These are phyloP conservation scores for Thermophis baileyi DNA, from an alignment of 2,113 vertebrate species.

Conservation along the genomic window DNA sequence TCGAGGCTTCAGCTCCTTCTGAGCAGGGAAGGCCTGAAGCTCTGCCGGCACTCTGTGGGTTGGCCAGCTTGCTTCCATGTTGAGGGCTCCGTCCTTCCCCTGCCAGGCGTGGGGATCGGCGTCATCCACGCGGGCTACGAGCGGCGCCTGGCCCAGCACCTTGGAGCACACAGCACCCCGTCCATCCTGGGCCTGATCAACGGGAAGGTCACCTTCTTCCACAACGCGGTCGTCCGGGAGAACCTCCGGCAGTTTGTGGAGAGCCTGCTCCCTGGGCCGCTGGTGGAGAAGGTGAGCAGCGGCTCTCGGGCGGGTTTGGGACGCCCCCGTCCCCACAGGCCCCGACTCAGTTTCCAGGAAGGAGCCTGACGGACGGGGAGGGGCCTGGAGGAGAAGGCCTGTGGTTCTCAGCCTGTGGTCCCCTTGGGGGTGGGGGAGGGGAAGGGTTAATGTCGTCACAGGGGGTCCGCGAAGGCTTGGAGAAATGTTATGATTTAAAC, in stretches of 20 bases:
- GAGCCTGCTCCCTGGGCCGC: slow-evolving; percentile 86
- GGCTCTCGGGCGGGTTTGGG: background rate
- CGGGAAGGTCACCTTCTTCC: slow-evolving; percentile 91
- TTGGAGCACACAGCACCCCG: slow-evolving; percentile 91
- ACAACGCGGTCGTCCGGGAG: slow-evolving; percentile 84
- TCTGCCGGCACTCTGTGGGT: too few relatives aligned
- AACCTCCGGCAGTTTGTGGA: slow-evolving; percentile 91
- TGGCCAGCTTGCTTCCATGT: background rate
- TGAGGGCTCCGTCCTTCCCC: background rate
- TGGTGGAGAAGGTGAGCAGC: slow-evolving; percentile 84
- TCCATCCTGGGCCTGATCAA: slow-evolving; percentile 89
- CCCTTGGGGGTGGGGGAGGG: too few relatives aligned
- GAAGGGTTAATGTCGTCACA: too few relatives aligned
- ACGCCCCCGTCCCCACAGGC: too few relatives aligned
- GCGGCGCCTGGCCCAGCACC: slow-evolving; percentile 87
- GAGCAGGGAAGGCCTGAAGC: background rate
- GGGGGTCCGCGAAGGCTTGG: too few relatives aligned
- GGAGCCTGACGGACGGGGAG: background rate
- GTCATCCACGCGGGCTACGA: slow-evolving; percentile 93
- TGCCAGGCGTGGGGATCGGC: slow-evolving; percentile 88
- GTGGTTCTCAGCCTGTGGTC: too few relatives aligned
- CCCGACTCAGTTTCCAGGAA: background rate
- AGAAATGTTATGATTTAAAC: too few relatives aligned
- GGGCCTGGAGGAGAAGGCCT: too few relatives aligned
- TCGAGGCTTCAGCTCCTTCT: background rate